Percentiles rank a stretch among this genome's conserved stretches.
Evolutionary conservation across 64 coral and sea anemone genomes (phyloP).

Genomic region (Montipora sp.): DNA sequence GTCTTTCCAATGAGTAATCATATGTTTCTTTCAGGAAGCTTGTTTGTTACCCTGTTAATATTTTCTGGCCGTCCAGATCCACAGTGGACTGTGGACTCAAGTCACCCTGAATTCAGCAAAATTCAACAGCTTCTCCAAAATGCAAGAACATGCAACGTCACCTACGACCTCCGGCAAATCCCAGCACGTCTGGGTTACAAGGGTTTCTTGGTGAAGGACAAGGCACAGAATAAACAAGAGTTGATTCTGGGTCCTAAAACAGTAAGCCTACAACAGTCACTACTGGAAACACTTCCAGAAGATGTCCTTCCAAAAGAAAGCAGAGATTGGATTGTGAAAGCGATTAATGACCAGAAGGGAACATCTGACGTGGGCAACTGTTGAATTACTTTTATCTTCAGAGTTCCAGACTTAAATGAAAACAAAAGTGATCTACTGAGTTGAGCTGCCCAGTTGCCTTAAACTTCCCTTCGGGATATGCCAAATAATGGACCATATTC

Average conservation of each 20-base stretch:
- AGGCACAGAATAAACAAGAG: neutral
- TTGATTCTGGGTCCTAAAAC: constrained; percentile 8
- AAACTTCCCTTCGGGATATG: too few species aligned
- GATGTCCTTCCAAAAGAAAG: neutral
- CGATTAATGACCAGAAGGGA: neutral
- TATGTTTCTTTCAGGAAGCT: neutral
- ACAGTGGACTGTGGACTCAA: neutral
- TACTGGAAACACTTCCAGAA: neutral
- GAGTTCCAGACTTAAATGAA: too few species aligned
- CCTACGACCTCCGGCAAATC: neutral
- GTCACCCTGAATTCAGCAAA: neutral
- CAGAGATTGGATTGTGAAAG: neutral
- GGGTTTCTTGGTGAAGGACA: neutral
- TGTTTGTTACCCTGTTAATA: neutral
- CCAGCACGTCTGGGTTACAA: constrained; percentile 9
- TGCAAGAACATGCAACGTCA: neutral
- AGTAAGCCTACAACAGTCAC: neutral
- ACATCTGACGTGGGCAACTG: too few species aligned
- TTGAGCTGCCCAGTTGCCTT: too few species aligned
- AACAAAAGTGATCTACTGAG: too few species aligned
- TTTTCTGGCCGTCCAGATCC: constrained; percentile 11
- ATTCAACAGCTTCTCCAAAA: neutral
- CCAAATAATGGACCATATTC: too few species aligned
- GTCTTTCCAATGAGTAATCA: too few species aligned
- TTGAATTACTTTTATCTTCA: too few species aligned